A percentile compares a stretch with the other conserved stretches of the same genome.
phyloP scores from a whole-genome alignment of 2,888 invertebrate genomes.

The Eupithecia inturbata region DNA sequence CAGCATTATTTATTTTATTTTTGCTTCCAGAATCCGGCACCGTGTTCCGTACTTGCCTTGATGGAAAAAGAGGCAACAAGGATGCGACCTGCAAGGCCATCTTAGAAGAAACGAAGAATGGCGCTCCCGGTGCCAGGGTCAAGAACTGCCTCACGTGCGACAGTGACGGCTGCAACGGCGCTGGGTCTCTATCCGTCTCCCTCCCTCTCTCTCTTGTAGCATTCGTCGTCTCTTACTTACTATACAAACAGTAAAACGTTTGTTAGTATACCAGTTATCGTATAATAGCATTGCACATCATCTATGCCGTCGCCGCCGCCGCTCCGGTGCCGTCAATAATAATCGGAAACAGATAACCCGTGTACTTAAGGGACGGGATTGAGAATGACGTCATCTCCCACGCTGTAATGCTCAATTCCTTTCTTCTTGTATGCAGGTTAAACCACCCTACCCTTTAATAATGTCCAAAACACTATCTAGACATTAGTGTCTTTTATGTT shows the following conservation, averaged over 20 bases:
- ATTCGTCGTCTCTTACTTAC: constrained; percentile 64
- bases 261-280: not conserved
- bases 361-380: not conserved
- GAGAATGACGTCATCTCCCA: not conserved
- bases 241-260: constrained; percentile 62
- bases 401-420: not conserved
- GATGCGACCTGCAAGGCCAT: constrained; percentile 65
- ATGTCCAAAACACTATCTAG: not conserved
- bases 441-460: not conserved
- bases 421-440: not conserved
- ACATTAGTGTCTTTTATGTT: not conserved
- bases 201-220: constrained; percentile 67
- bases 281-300: not conserved
- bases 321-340: not conserved
- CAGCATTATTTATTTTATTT: constrained; percentile 27
- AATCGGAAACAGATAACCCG: not conserved
- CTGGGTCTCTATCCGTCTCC: constrained; percentile 66
- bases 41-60: not conserved
- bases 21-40: constrained; percentile 65
- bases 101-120: constrained; percentile 49
- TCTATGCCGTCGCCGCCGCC: not conserved
- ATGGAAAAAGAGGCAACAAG: constrained; percentile 42
- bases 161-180: constrained; percentile 82
- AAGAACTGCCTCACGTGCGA: constrained; percentile 76
- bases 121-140: constrained; percentile 54